Evolutionary conservation across 2,888 invertebrate genomes (phyloP).

Genomic region (Dusona sp.): DNA sequence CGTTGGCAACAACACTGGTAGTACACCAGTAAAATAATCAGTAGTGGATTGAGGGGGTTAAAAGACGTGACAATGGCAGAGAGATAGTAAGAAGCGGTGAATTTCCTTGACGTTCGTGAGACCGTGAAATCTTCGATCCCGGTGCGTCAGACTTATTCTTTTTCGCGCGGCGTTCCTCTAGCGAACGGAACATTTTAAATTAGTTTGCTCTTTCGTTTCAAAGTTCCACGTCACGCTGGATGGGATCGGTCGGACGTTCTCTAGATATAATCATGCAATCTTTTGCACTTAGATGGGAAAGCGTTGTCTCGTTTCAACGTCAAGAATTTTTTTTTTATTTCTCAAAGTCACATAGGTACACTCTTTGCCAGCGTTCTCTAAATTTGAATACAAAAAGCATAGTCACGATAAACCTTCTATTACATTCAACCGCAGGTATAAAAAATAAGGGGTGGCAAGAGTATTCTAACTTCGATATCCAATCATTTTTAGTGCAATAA

Average conservation of each 20-base stretch:
- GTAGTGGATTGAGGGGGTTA: conserved; percentile 26
- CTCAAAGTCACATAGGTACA: conserved; percentile 19
- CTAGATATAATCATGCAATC: conserved; percentile 23
- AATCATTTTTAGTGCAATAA: not conserved
- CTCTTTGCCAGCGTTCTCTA: not conserved
- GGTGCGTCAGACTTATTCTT: conserved; percentile 51
- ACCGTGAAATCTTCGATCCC: conserved; percentile 66
- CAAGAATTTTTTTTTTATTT: conserved; percentile 39
- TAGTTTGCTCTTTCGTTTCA: conserved; percentile 60
- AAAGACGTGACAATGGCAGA: conserved; percentile 13
- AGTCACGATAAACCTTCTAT: not conserved
- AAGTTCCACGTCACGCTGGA: conserved; percentile 37
- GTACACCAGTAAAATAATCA: conserved; percentile 30
- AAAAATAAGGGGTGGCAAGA: not conserved
- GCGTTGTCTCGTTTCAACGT: conserved; percentile 53
- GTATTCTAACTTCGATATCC: not conserved
- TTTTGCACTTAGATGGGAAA: conserved; percentile 40
- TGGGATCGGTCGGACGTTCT: conserved; percentile 3
- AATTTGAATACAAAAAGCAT: not conserved
- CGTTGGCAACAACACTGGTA: conserved; percentile 10
- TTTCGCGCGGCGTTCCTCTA: conserved; percentile 16
- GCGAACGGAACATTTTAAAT: conserved; percentile 67
- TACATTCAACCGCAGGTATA: not conserved
- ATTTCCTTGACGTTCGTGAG: conserved; percentile 45
- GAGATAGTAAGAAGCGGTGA: not conserved